Evolutionary conservation across 2,797 vertebrate species (phyloP).

Genomic region (Esox masquinongy): DNA sequence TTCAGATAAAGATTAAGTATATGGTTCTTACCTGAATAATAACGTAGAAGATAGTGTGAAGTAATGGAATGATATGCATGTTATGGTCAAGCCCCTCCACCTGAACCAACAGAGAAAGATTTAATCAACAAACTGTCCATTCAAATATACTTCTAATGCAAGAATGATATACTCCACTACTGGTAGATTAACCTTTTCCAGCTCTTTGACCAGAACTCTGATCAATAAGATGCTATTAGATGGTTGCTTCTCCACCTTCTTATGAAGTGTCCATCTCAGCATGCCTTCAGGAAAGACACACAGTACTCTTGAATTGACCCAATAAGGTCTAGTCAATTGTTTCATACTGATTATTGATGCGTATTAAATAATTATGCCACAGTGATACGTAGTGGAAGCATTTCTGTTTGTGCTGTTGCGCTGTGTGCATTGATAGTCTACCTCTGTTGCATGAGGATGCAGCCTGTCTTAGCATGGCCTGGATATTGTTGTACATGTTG

Average conservation of each 20-base stretch:
- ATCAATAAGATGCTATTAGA: conserved; percentile 67
- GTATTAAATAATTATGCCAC: too few species aligned
- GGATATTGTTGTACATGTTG: conserved; percentile 75
- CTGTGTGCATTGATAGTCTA: conserved; percentile 42
- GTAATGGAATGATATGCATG: conserved; percentile 78
- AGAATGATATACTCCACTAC: too few species aligned
- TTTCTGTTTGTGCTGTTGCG: background rate
- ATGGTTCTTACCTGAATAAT: conserved; percentile 75
- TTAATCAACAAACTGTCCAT: too few species aligned
- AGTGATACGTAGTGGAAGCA: background rate
- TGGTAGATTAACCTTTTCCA: conserved; percentile 76
- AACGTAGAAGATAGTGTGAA: conserved; percentile 84
- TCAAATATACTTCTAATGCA: too few species aligned
- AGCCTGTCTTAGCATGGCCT: conserved; percentile 77
- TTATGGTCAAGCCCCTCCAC: conserved; percentile 62
- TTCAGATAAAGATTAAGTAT: conserved; percentile 1
- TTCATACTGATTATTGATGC: too few species aligned
- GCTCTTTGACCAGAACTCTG: conserved; percentile 78
- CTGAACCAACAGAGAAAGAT: conserved; percentile 53
- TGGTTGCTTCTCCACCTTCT: conserved; percentile 79
- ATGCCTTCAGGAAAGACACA: conserved; percentile 68
- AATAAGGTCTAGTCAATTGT: too few species aligned
- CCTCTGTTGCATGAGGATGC: conserved; percentile 74
- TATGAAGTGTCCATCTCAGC: conserved; percentile 85
- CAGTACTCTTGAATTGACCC: too few species aligned